Evolutionary conservation across 2,797 vertebrate species (phyloP), one percentile per base, ranked within the genome.

Genomic region (Rhyacichthys aspro): DNA sequence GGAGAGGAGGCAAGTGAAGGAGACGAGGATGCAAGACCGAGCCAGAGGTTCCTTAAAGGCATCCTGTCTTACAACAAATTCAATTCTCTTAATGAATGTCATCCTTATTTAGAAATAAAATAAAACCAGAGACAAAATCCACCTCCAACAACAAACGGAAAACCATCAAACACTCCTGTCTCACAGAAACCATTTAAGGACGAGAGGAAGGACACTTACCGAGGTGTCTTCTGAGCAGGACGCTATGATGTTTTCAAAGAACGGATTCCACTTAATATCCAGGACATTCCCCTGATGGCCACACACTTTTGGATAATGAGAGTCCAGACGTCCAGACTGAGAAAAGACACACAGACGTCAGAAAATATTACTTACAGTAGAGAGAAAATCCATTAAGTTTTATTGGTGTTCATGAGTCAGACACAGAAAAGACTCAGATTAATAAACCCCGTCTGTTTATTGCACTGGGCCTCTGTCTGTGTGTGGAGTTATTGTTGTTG

Each of bases 251-350:
- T 98, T 98, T 70, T 99, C 96, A 54, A 97, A 95, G 88, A 99
- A 99, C 10, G 98, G 98, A 43, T 98, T 99, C 98, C 98, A 99
- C 72, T 99, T 99, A 91, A 99, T 97, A 57, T 99, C 98, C 83
- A 99, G 90, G 14, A 99, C 97, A 0, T 98, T 98, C 56, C 98
- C 96, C 61, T 98, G 97, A 88, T 99, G 98, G 1, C 98, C 98
- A 0, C 97, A 99, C 23, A 99, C 94, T 75, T 97, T 98, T 44
- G 97, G 95, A 79, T 94, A 91, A 78, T 96, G 97, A 15, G 95
- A 94, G 23, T 98, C 97, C 36, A 98, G 94, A 28, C 97, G 94
- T 7, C 97, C 97, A 1, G 93, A 89, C 96, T 98, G 89, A 33
- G 75, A 76, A 47, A 68, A 32, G 18, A 32, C 23, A 71, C 6